phyloP scores from a whole-genome alignment of 2,113 vertebrate species.

The Rhabdomys dilectus region DNA sequence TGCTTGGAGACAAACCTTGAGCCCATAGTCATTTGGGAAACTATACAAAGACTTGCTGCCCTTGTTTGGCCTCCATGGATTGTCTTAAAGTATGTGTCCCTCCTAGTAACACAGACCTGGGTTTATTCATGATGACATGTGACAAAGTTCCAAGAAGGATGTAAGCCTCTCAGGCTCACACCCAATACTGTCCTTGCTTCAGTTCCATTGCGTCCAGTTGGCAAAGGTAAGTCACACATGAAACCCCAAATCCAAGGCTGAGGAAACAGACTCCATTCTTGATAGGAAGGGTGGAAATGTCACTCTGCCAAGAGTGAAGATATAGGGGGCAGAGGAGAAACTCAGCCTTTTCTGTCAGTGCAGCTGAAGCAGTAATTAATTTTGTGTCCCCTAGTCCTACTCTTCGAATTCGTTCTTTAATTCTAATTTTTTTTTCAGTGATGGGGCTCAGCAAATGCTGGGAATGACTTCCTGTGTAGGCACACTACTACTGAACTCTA shows the following conservation, averaged over 20 bases:
- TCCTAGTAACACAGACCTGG: neutral
- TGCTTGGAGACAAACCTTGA: neutral
- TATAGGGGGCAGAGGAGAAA: neutral
- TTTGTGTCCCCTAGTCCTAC: neutral
- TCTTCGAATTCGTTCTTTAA: constrained; percentile 18
- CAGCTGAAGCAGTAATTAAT: neutral
- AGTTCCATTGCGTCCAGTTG: neutral
- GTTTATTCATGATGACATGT: neutral
- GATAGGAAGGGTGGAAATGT: neutral
- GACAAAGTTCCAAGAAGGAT: neutral
- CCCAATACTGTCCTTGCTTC: neutral
- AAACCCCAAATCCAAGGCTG: neutral
- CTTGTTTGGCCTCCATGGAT: neutral
- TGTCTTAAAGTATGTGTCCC: neutral
- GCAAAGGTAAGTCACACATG: neutral
- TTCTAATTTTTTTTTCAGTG: neutral
- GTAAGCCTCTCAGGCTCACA: neutral
- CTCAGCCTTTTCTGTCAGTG: neutral
- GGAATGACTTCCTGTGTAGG: neutral
- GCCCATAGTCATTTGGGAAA: neutral
- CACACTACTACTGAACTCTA: neutral
- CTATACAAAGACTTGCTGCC: neutral
- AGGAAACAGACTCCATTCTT: neutral
- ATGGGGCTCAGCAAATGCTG: neutral
- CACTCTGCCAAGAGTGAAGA: neutral